Evolutionary conservation across 1,140 invertebrate species (phyloP).

Genomic region (Matsumurasca onukii): DNA sequence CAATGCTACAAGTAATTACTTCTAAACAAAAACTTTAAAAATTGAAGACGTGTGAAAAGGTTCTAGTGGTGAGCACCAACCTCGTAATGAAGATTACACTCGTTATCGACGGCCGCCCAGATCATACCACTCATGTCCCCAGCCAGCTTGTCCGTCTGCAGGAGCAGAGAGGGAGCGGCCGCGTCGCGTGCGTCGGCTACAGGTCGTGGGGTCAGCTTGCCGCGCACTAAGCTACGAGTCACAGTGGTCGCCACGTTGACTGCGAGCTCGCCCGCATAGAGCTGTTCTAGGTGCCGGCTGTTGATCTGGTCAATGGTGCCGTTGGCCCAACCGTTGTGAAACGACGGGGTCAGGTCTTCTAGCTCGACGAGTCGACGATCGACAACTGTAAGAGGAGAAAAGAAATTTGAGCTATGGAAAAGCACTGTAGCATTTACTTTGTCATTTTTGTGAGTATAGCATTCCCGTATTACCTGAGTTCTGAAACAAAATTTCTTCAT

Average conservation of each 20-base stretch:
- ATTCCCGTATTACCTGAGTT: too few species aligned
- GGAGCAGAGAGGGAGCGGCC: slow-evolving; percentile 63
- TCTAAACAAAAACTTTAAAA: too few species aligned
- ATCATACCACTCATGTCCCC: slow-evolving; percentile 50
- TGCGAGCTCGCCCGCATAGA: slow-evolving; percentile 74
- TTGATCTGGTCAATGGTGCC: slow-evolving; percentile 64
- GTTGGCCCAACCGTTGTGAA: slow-evolving; percentile 62
- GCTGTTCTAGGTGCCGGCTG: slow-evolving; percentile 69
- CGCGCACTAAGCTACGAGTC: slow-evolving; percentile 58
- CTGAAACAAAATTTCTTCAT: too few species aligned
- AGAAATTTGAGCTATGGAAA: too few species aligned
- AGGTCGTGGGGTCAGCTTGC: slow-evolving; percentile 63
- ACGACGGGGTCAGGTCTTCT: slow-evolving; percentile 64
- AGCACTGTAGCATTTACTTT: too few species aligned
- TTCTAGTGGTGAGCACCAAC: too few species aligned
- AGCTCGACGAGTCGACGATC: slow-evolving; percentile 55
- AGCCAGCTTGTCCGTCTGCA: slow-evolving; percentile 37
- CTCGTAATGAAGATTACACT: slow-evolving; percentile 84
- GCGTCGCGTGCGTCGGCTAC: slow-evolving; percentile 74
- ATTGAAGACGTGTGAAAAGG: too few species aligned
- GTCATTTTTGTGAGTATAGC: too few species aligned
- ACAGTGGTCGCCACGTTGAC: slow-evolving; percentile 65
- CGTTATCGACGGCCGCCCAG: slow-evolving; percentile 77
- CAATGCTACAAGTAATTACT: too few species aligned
- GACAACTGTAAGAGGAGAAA: slow-evolving; percentile 33